phyloP scores from a whole-genome alignment of 2,797 vertebrate species.

The Cossypha heuglini region DNA sequence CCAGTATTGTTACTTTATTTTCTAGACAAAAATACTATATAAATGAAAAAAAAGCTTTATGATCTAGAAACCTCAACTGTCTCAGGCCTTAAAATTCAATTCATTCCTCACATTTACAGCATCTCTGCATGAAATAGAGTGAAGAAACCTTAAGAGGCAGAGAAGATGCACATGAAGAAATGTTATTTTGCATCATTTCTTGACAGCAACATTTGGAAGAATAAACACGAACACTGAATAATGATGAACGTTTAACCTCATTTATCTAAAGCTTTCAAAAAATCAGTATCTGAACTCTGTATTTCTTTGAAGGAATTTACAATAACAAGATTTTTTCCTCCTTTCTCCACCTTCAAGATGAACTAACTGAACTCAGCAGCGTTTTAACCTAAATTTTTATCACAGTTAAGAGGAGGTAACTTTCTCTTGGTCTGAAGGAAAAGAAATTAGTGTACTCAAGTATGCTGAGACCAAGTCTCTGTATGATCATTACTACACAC shows the following conservation, averaged over 20 bases:
- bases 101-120: neutral
- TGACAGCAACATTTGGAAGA: neutral
- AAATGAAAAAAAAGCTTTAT: neutral
- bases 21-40: neutral
- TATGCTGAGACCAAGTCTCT: neutral
- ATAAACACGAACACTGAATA: neutral
- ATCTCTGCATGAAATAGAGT: neutral
- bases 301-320: neutral
- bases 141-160: neutral
- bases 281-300: neutral
- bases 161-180: fast-evolving
- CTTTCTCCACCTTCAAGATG: neutral
- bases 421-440: neutral
- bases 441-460: neutral
- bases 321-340: neutral
- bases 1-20: neutral
- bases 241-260: neutral
- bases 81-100: neutral
- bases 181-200: neutral
- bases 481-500: neutral
- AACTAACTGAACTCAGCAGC: neutral
- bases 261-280: neutral
- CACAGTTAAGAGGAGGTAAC: neutral
- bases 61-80: neutral
- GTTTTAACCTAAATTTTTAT: neutral